Base-by-base conservation (phyloP, 2,797 vertebrate species). In the Cirrhinus mrigala region DNA sequence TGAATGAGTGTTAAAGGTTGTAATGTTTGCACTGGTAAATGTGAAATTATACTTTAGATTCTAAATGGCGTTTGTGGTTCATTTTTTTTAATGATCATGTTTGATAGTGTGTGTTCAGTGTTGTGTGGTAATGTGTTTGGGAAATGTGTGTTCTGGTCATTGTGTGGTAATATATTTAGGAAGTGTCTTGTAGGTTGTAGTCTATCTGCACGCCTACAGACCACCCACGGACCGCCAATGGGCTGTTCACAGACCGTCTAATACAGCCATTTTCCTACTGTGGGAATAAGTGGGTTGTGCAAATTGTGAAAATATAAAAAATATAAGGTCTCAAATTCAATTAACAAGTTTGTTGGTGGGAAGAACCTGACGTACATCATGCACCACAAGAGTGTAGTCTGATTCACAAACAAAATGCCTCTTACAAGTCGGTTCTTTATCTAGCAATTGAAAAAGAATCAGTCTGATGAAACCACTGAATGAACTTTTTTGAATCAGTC, bases 231-330 rank as follows among this genome's bases (percentile, higher is more conserved):
- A 48, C 40, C 6, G 0, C 68, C 80, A 44, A 62, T 73, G 16
- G 69, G 24, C 24, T 44, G 10, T 60, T 82, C 68, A 73, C 52
- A 82, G 69, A 71, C 50, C 8, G 10, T 81, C 50, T 81, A 60
- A 60, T 44, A 60, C 33, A 58, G 75, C 14, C 33, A 77, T 77
- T 44, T 58, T 24, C 54, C 54, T n/a, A 77, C 54, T 60, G 75
- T 77, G 75, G 22, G 33, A 77, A 77, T 77, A 77, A 77, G 54
- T 77, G 54, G 54, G 75, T 77, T 54, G 54, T 60, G 75, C 54
- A 77, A 77, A 58, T 77, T 77, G 52, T 33, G 7, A 77, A 44
- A 77, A 77, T 40, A 4, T 40, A 54, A 58, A 77, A 74, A 54
- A 74, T 56, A 29, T 20, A 29, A 58, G 52, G 40, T 56, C 12